phyloP scores from a whole-genome alignment of 2,888 invertebrate genomes.

The Eilema griseolum region DNA sequence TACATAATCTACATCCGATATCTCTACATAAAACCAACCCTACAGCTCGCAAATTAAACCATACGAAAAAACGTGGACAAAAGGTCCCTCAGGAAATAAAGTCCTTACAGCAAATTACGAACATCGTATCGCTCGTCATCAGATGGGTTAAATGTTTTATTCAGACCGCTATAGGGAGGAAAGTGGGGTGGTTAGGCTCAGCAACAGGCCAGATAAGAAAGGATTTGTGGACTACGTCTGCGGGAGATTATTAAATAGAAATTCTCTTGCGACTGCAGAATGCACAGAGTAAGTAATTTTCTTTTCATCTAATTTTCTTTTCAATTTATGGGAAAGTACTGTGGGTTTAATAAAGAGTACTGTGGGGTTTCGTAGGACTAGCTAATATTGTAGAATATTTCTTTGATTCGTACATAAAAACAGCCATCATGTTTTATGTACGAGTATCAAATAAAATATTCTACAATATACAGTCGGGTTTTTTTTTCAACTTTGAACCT shows the following conservation, averaged over 20 bases:
- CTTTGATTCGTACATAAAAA: no score
- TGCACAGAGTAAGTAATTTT: slow-evolving; percentile 10
- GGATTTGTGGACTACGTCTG: slow-evolving; percentile 27
- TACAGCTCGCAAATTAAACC: slow-evolving; percentile 20
- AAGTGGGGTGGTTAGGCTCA: slow-evolving; percentile 1
- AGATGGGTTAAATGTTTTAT: slow-evolving; percentile 48
- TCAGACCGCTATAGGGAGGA: slow-evolving; percentile 37
- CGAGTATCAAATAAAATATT: neutral
- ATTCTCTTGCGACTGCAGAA: slow-evolving; percentile 15
- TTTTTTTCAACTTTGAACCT: no score
- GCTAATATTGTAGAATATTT: no score
- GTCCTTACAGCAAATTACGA: slow-evolving; percentile 39
- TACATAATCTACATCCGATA: neutral
- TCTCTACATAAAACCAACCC: neutral
- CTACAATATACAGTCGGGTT: no score
- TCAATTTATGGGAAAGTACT: neutral
- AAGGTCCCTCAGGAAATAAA: slow-evolving; percentile 39
- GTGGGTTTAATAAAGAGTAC: neutral
- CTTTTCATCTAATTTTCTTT: slow-evolving; percentile 6
- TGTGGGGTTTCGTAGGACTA: neutral
- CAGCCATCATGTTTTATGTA: neutral
- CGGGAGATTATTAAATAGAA: slow-evolving; percentile 31
- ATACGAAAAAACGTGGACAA: slow-evolving; percentile 23
- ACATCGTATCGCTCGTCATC: slow-evolving; percentile 40
- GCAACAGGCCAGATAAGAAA: slow-evolving; percentile 27